Evolutionary conservation across 2,888 invertebrate genomes (phyloP).

Genomic region (Caenorhabditis uteleia): DNA sequence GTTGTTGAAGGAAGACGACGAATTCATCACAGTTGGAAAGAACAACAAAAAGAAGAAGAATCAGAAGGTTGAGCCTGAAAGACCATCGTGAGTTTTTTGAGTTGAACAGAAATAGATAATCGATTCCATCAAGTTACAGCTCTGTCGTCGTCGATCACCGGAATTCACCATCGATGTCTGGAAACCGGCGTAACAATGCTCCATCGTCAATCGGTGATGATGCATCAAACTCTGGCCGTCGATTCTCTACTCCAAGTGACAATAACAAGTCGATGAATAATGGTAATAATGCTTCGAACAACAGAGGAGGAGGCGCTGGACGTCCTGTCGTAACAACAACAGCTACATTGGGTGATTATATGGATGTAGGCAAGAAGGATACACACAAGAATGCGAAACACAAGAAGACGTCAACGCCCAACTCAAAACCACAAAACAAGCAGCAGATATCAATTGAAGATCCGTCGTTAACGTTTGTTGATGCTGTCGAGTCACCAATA

Average conservation of each 20-base stretch:
- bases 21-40: constrained; percentile 38
- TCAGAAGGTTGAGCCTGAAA: no score
- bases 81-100: no score
- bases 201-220: neutral
- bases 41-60: constrained; percentile 39
- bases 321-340: constrained; percentile 5
- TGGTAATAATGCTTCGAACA: no score
- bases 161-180: no score
- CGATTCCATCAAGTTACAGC: no score
- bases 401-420: neutral
- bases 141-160: no score
- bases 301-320: constrained; percentile 3
- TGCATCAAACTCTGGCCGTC: neutral
- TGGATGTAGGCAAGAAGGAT: constrained; percentile 21
- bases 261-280: no score
- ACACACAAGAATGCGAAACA: constrained; percentile 24
- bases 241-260: neutral
- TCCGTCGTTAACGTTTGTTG: no score
- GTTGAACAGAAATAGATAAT: no score
- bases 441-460: no score
- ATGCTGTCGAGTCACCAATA: constrained; percentile 17
- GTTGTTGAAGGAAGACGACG: constrained; percentile 28
- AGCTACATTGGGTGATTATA: constrained; percentile 20
- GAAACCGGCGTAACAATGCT: no score
- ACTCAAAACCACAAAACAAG: no score